Percentiles rank a stretch among this genome's conserved stretches.
These are phyloP conservation scores for Sebastes glaucus DNA, from an alignment of 2,797 vertebrate genomes.

Conservation along the genomic window DNA sequence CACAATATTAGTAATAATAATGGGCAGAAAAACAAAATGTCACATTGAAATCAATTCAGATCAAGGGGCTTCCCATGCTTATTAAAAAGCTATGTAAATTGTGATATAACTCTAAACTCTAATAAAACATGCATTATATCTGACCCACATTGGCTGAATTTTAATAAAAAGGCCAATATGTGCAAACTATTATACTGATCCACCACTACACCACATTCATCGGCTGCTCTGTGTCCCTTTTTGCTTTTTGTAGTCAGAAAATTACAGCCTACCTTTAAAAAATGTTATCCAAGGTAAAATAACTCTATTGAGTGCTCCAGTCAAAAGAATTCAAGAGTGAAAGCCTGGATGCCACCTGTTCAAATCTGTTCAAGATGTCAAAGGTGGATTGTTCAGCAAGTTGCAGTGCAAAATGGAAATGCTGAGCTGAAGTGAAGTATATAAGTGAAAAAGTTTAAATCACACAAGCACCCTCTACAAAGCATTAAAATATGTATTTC, in stretches of 20 bases:
- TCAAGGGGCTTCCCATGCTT: neutral
- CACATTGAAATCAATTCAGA: neutral
- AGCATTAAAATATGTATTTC: constrained; percentile 12
- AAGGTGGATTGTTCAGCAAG: neutral
- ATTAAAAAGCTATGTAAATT: neutral
- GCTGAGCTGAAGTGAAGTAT: neutral
- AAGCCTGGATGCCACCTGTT: neutral
- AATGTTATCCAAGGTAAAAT: neutral
- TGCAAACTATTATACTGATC: neutral
- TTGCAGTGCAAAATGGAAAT: neutral
- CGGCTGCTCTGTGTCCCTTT: neutral
- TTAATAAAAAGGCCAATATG: neutral
- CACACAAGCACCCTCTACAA: neutral
- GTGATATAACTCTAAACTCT: neutral
- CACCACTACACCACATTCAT: neutral
- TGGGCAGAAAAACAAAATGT: constrained; percentile 13
- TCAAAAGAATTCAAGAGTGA: constrained; percentile 6
- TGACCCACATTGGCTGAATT: neutral
- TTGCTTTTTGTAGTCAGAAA: neutral
- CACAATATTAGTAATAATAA: neutral
- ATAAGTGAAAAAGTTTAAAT: constrained; percentile 18
- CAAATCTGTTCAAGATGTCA: neutral
- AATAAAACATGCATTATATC: neutral
- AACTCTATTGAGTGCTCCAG: neutral
- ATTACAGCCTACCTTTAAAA: neutral